Percentiles rank a stretch among this genome's conserved stretches.
Conservation (phyloP, 2,797 vertebrate genomes). For the Cyclura pinguis region DNA sequence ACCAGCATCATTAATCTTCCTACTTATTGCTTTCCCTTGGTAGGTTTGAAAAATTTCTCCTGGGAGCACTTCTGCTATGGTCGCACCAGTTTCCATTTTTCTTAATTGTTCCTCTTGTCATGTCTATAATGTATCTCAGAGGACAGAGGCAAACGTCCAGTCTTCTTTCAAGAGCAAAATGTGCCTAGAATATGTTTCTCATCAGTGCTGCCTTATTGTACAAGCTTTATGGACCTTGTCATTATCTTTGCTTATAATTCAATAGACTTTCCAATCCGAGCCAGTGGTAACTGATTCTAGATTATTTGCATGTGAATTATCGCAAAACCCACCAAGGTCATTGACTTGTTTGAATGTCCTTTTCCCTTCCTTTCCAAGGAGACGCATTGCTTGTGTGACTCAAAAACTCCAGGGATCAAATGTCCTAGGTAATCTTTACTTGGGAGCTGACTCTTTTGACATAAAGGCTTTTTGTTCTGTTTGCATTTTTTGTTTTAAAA, state of each 20-base stretch:
- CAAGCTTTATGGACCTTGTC: not conserved
- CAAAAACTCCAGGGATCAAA: constrained; percentile 4
- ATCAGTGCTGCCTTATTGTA: constrained; percentile 6
- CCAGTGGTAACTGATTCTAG: too few species aligned
- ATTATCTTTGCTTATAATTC: constrained; percentile 2
- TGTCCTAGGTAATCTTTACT: not conserved
- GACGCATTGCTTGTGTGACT: not conserved
- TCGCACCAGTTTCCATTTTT: not conserved
- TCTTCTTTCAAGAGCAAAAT: not conserved
- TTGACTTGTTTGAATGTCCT: not conserved
- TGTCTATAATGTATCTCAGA: constrained; percentile 10
- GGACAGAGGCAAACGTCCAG: constrained; percentile 9
- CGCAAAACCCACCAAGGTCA: not conserved
- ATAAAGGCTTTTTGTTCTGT: not conserved
- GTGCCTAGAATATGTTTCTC: not conserved
- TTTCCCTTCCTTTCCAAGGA: not conserved
- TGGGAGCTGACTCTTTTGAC: not conserved
- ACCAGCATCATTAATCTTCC: constrained; percentile 29
- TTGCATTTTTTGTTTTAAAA: not conserved
- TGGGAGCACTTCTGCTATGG: constrained; percentile 11
- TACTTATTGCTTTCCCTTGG: constrained; percentile 12
- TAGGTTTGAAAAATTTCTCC: constrained; percentile 18
- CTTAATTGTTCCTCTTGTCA: constrained; percentile 13
- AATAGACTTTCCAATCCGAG: not conserved
- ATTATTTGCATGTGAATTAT: constrained; percentile 10